Conservation (phyloP, 2,113 vertebrate genomes). For the Empidonax traillii region DNA sequence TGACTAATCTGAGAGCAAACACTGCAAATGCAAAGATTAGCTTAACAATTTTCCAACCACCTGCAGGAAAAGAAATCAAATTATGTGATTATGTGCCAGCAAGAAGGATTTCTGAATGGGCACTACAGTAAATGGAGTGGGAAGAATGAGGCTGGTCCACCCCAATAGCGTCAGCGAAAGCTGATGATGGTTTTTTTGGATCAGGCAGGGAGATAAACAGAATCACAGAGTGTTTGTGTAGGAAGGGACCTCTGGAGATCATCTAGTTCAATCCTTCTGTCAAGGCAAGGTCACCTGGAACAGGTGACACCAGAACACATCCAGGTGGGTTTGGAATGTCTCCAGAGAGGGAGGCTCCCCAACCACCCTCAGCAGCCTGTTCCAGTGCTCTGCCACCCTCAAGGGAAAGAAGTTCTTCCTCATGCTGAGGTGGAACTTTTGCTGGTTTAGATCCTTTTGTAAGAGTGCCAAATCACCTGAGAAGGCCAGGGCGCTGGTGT, state of each 20-base stretch:
- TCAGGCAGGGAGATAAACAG: neutral
- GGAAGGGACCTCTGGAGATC: neutral
- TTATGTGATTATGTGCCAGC: neutral
- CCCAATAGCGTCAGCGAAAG: neutral
- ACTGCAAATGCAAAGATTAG: neutral
- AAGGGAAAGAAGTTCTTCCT: neutral
- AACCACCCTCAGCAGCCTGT: neutral
- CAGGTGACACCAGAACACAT: neutral
- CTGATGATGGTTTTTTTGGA: neutral
- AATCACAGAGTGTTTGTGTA: neutral
- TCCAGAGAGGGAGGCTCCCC: neutral
- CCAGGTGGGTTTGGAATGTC: neutral
- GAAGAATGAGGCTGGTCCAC: neutral
- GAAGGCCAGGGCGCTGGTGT: neutral
- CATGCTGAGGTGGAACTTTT: neutral
- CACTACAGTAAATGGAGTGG: neutral
- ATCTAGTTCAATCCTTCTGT: too few species aligned
- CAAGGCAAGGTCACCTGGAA: neutral
- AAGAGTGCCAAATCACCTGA: neutral
- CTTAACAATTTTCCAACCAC: neutral
- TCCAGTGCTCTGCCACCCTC: neutral
- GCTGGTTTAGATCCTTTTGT: neutral
- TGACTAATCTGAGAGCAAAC: neutral
- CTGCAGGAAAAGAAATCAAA: neutral
- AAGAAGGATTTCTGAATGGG: neutral